These are phyloP conservation scores for Chrysodeixis includens DNA, from an alignment of 2,888 invertebrate species.

Conservation along the genomic window DNA sequence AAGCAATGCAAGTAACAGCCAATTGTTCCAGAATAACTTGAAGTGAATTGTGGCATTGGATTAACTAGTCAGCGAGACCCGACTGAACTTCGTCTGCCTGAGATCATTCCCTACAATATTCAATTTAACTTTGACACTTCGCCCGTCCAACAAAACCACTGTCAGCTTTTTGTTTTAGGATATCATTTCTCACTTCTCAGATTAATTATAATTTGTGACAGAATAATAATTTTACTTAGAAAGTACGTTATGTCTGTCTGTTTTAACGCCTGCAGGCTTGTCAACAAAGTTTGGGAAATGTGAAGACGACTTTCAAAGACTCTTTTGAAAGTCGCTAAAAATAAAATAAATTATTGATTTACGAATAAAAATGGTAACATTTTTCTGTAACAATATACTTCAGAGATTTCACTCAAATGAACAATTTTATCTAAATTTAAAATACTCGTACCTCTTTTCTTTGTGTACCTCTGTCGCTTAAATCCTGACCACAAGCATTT, in stretches of 20 bases:
- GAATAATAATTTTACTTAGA: constrained; percentile 63
- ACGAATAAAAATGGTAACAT: background rate
- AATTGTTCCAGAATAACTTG: constrained; percentile 82
- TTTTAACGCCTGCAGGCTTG: constrained; percentile 45
- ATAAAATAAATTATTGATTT: constrained; percentile 11
- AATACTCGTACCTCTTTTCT: background rate
- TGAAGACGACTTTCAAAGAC: constrained; percentile 8
- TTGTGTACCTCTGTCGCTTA: background rate
- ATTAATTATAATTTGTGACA: constrained; percentile 65
- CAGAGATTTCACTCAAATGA: background rate
- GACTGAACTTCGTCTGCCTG: constrained; percentile 76
- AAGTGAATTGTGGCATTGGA: constrained; percentile 86
- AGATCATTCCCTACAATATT: constrained; percentile 88
- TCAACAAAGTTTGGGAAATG: constrained; percentile 32
- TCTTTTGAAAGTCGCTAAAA: constrained; percentile 26
- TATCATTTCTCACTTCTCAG: constrained; percentile 69
- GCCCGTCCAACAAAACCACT: constrained; percentile 82
- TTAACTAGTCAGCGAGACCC: constrained; percentile 85
- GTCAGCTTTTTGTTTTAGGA: constrained; percentile 79
- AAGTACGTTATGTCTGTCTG: constrained; percentile 41
- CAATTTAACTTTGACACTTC: constrained; percentile 89
- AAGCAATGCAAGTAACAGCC: constrained; percentile 79
- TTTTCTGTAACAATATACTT: no score
- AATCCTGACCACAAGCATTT: background rate
- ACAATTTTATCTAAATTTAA: background rate